Conservation (phyloP, 2,888 invertebrate genomes). For the Serrognathus titanus region DNA sequence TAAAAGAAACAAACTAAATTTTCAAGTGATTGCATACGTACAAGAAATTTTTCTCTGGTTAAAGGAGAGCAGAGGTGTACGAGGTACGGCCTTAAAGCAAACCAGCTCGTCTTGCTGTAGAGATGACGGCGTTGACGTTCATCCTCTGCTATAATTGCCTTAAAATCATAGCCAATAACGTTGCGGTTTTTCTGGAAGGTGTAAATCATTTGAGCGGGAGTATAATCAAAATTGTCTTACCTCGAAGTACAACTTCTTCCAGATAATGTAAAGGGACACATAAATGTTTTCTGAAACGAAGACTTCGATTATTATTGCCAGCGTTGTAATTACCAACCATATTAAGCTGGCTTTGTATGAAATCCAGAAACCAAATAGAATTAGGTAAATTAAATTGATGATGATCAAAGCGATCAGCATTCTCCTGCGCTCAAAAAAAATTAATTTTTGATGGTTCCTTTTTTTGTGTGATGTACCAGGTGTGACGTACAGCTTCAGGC, state of each 20-base stretch:
- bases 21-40: neutral
- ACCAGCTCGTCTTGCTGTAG: constrained; percentile 17
- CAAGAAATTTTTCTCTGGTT: neutral
- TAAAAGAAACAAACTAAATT: neutral
- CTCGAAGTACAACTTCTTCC: neutral
- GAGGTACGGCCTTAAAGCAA: constrained; percentile 20
- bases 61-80: constrained; percentile 17
- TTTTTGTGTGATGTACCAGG: constrained; percentile 2
- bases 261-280: constrained; percentile 1
- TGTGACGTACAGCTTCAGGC: neutral
- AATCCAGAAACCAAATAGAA: constrained; percentile 24
- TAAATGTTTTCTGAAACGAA: constrained; percentile 23
- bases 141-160: constrained; percentile 17
- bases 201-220: neutral
- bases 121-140: constrained; percentile 22
- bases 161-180: constrained; percentile 8
- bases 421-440: constrained; percentile 7
- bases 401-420: constrained; percentile 13
- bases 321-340: constrained; percentile 18
- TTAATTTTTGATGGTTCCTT: neutral
- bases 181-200: neutral
- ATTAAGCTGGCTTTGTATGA: constrained; percentile 12
- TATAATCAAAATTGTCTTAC: neutral
- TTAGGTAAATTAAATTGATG: constrained; percentile 15
- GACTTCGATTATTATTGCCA: constrained; percentile 22